phyloP scores from a whole-genome alignment of 2,797 vertebrate genomes.

The Kryptopterus vitreolus region DNA sequence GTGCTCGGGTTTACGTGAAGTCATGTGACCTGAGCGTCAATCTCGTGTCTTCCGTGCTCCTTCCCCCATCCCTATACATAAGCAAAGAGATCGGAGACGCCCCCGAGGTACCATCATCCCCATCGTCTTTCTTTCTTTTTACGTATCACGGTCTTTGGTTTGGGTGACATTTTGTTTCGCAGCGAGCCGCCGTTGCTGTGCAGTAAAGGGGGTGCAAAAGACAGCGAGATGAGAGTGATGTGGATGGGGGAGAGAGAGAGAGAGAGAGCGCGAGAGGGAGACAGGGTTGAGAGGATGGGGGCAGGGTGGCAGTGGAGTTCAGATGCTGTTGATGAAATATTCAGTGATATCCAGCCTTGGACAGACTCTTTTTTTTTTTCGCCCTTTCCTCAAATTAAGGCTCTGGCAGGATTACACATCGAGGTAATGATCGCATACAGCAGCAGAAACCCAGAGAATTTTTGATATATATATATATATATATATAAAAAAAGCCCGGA shows the following conservation, averaged over 20 bases:
- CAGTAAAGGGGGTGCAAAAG: constrained; percentile 61
- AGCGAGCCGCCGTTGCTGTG: constrained; percentile 67
- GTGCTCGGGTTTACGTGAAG: constrained; percentile 36
- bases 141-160: constrained; percentile 58
- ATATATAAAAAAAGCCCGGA: too few species aligned
- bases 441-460: constrained; percentile 49
- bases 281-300: constrained; percentile 42
- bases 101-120: not conserved
- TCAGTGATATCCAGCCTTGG: constrained; percentile 77
- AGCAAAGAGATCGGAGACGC: not conserved
- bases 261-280: constrained; percentile 13
- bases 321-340: constrained; percentile 78
- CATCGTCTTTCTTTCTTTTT: constrained; percentile 46
- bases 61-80: constrained; percentile 1
- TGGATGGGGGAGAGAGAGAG: constrained; percentile 28
- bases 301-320: constrained; percentile 58
- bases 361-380: constrained; percentile 55
- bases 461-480: too few species aligned
- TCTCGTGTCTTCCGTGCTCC: not conserved
- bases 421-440: constrained; percentile 66
- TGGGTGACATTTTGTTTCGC: constrained; percentile 62
- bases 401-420: constrained; percentile 79
- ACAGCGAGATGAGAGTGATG: constrained; percentile 56
- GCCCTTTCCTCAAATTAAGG: constrained; percentile 61
- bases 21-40: constrained; percentile 18